A percentile compares a stretch with the other conserved stretches of the same genome.
Evolutionary conservation across 2,113 vertebrate species (phyloP).

Genomic region (Ellobius talpinus): DNA sequence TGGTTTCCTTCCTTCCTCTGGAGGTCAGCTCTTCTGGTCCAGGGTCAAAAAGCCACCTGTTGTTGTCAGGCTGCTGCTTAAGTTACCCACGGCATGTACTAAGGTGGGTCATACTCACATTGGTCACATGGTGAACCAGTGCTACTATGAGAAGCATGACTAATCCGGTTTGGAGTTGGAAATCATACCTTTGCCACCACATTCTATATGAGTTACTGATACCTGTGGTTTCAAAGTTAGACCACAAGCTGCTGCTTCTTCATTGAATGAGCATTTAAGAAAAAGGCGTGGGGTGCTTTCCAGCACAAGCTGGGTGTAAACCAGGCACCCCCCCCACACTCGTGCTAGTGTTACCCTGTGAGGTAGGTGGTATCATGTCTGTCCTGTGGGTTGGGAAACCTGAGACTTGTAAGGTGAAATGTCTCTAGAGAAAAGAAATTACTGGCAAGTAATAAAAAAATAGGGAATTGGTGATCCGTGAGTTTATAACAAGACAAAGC

Average conservation of each 20-base stretch:
- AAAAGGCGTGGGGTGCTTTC: background rate
- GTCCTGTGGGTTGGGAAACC: conserved; percentile 2
- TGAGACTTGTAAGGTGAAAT: background rate
- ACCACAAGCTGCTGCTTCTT: background rate
- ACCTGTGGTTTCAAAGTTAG: background rate
- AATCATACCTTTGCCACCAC: conserved; percentile 4
- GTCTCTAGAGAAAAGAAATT: background rate
- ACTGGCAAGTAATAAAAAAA: background rate
- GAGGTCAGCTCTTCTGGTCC: background rate
- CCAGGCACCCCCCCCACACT: background rate
- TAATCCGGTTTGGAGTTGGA: background rate
- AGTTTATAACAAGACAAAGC: background rate
- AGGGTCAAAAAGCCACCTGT: background rate
- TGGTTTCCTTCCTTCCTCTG: conserved; percentile 51
- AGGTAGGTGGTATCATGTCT: background rate
- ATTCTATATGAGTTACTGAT: background rate
- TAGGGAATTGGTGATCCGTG: background rate
- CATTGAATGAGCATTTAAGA: background rate
- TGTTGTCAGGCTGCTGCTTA: background rate
- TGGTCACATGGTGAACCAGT: background rate
- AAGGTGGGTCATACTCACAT: background rate
- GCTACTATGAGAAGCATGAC: background rate
- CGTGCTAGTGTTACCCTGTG: background rate
- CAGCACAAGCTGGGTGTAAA: background rate
- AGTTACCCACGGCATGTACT: background rate